phyloP scores from a whole-genome alignment of 2,888 invertebrate species.

The Syrphus vitripennis region DNA sequence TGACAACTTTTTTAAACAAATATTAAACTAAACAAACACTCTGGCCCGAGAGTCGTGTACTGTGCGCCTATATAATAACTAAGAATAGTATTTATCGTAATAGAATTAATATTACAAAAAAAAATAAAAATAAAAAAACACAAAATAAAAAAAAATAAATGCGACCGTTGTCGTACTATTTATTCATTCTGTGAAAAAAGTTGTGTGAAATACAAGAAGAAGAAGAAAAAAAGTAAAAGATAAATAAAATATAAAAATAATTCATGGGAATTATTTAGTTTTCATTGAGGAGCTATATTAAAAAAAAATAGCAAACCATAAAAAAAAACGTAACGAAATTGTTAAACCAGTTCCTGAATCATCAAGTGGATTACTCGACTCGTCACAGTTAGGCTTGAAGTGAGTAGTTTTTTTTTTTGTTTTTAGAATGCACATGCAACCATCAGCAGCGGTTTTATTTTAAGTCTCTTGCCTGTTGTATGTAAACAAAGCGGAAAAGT shows the following conservation, averaged over 20 bases:
- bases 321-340: constrained; percentile 5
- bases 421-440: not conserved
- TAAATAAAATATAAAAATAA: constrained; percentile 9
- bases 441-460: not conserved
- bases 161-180: not conserved
- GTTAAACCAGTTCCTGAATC: constrained; percentile 56
- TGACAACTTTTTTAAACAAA: constrained; percentile 6
- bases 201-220: constrained; percentile 9
- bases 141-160: not conserved
- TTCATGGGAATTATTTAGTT: constrained; percentile 15
- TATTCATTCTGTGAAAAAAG: constrained; percentile 10
- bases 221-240: not conserved
- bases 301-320: not conserved
- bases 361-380: constrained; percentile 45
- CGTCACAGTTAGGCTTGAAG: constrained; percentile 19
- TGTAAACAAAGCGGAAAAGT: constrained; percentile 33
- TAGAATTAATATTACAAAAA: constrained; percentile 1
- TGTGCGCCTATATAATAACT: constrained; percentile 17
- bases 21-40: not conserved
- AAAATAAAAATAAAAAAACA: not conserved
- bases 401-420: constrained; percentile 24
- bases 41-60: constrained; percentile 17
- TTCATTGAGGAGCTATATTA: constrained; percentile 40
- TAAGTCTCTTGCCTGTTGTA: not conserved
- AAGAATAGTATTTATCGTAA: constrained; percentile 28